Conservation (phyloP, 2,888 invertebrate species). For the Calliphora vomitoria region DNA sequence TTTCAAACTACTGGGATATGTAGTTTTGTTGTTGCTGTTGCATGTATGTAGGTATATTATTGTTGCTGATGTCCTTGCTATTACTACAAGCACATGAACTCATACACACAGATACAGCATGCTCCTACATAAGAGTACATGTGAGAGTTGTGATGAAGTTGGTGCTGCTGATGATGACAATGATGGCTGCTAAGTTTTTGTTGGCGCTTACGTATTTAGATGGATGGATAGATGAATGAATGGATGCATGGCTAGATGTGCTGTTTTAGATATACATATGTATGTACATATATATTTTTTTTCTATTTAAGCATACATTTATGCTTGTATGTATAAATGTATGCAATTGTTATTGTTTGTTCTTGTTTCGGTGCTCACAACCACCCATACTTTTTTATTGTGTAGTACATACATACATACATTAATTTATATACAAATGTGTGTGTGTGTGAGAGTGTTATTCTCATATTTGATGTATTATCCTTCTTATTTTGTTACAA, state of each 20-base stretch:
- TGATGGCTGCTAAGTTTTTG: constrained; percentile 64
- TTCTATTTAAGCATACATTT: constrained; percentile 52
- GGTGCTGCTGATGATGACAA: constrained; percentile 41
- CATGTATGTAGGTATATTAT: constrained; percentile 4
- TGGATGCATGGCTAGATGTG: constrained; percentile 4
- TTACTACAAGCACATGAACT: neutral
- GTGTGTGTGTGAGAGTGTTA: constrained; percentile 30
- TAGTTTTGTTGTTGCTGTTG: constrained; percentile 13
- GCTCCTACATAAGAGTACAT: constrained; percentile 15
- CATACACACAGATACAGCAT: neutral
- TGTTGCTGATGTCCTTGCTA: constrained; percentile 60
- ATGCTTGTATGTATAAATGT: constrained; percentile 25
- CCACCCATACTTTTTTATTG: neutral
- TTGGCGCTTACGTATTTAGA: constrained; percentile 31
- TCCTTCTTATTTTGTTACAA: constrained; percentile 65
- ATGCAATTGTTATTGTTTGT: constrained; percentile 48
- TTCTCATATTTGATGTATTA: constrained; percentile 72
- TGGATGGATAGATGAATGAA: neutral
- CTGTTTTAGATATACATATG: neutral
- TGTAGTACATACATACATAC: neutral
- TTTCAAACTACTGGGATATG: no score
- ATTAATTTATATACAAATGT: constrained; percentile 9
- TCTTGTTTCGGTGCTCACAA: constrained; percentile 30
- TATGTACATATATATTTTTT: no score
- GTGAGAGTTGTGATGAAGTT: constrained; percentile 39